Percentiles rank a stretch among this genome's conserved stretches.
phyloP scores from a whole-genome alignment of 2,113 vertebrate genomes.

The Corvus cornix region DNA sequence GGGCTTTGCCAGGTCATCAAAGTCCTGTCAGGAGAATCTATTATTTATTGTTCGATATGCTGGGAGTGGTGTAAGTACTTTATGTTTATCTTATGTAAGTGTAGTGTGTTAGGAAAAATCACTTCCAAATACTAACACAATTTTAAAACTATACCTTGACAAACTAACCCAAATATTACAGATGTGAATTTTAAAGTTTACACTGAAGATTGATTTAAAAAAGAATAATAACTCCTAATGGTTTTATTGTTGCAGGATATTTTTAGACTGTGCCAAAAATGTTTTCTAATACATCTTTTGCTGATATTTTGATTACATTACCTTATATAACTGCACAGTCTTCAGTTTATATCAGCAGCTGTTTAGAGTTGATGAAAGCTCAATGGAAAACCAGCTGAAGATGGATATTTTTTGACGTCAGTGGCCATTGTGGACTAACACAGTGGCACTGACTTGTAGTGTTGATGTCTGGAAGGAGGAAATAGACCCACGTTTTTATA shows the following conservation, averaged over 20 bases:
- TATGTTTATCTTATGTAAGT: conserved; percentile 85
- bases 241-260: conserved; percentile 10
- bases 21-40: conserved; percentile 80
- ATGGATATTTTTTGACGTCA: neutral
- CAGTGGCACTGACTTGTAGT: neutral
- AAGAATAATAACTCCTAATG: neutral
- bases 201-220: neutral
- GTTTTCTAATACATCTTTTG: neutral
- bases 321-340: neutral
- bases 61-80: conserved; percentile 77
- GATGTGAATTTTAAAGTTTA: neutral
- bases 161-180: conserved; percentile 14
- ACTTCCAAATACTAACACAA: conserved; percentile 64
- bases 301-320: neutral
- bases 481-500: neutral
- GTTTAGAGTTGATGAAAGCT: neutral
- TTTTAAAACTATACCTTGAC: conserved; percentile 34
- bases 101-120: conserved; percentile 72
- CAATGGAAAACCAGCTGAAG: neutral
- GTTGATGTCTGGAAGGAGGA: conserved; percentile 5
- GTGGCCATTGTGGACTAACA: neutral
- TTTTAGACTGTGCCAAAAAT: neutral
- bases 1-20: conserved; percentile 85
- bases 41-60: conserved; percentile 83
- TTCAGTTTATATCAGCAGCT: neutral